Conservation (phyloP, 2,797 vertebrate species). For the Sebastolobus altivelis region DNA sequence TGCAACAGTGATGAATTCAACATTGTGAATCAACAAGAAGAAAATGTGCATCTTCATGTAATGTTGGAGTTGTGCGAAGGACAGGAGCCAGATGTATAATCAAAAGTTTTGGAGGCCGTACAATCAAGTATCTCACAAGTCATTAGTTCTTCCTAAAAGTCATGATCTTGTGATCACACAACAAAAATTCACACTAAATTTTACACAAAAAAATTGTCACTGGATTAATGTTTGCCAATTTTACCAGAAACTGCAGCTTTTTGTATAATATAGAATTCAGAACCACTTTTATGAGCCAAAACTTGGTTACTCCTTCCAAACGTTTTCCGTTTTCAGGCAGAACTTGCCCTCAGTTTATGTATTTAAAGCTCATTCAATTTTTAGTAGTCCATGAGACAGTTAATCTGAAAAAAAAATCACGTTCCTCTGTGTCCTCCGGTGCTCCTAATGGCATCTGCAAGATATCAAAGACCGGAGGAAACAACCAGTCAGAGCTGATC, state of each 20-base stretch:
- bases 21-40: background rate
- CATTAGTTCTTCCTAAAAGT: background rate
- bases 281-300: background rate
- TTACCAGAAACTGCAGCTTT: background rate
- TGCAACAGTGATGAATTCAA: slow-evolving; percentile 12
- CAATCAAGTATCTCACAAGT: background rate
- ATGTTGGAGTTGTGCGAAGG: accelerated
- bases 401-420: too few species aligned
- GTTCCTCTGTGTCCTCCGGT: too few species aligned
- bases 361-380: background rate
- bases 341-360: background rate
- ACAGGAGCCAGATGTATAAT: background rate
- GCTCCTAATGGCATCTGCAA: too few species aligned
- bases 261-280: background rate
- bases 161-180: background rate
- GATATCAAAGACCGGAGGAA: too few species aligned
- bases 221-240: background rate
- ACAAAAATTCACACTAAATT: background rate
- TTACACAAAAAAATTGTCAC: background rate
- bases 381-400: background rate
- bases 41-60: background rate
- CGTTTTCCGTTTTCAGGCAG: background rate
- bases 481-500: too few species aligned
- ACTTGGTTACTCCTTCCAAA: background rate
- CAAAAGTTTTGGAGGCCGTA: background rate